Percentiles rank a stretch among this genome's conserved stretches.
These are phyloP conservation scores for Drosophila mulleri DNA, from an alignment of 2,888 invertebrate genomes.

Conservation along the genomic window DNA sequence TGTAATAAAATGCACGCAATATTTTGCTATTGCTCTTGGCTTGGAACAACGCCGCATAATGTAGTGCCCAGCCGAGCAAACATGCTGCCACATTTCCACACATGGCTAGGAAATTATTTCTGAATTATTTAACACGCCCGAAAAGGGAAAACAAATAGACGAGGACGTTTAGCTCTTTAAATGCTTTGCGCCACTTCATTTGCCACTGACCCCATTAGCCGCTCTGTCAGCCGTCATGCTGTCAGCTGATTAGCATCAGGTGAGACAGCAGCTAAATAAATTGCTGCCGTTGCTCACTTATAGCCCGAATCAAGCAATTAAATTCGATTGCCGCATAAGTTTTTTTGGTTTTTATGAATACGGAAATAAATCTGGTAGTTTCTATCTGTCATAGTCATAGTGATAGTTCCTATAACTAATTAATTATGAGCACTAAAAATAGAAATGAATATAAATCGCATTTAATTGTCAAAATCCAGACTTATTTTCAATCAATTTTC, in stretches of 20 bases:
- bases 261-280: constrained; percentile 5
- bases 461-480: too few species aligned
- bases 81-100: neutral
- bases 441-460: too few species aligned
- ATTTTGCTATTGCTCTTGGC: constrained; percentile 46
- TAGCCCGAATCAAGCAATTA: constrained; percentile 11
- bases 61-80: constrained; percentile 8
- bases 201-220: constrained; percentile 6
- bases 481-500: too few species aligned
- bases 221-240: constrained; percentile 23
- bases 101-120: neutral
- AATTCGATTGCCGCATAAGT: constrained; percentile 11
- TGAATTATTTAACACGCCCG: neutral
- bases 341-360: too few species aligned
- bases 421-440: too few species aligned
- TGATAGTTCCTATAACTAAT: too few species aligned
- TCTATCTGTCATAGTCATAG: too few species aligned
- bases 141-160: neutral
- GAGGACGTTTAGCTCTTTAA: neutral
- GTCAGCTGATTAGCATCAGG: constrained; percentile 31
- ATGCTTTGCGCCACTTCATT: neutral
- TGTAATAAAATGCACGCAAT: constrained; percentile 63
- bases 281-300: neutral
- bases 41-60: constrained; percentile 11
- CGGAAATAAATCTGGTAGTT: neutral